phyloP scores from a whole-genome alignment of 92 coral and sea anemone genomes.

The Porites evermanni region DNA sequence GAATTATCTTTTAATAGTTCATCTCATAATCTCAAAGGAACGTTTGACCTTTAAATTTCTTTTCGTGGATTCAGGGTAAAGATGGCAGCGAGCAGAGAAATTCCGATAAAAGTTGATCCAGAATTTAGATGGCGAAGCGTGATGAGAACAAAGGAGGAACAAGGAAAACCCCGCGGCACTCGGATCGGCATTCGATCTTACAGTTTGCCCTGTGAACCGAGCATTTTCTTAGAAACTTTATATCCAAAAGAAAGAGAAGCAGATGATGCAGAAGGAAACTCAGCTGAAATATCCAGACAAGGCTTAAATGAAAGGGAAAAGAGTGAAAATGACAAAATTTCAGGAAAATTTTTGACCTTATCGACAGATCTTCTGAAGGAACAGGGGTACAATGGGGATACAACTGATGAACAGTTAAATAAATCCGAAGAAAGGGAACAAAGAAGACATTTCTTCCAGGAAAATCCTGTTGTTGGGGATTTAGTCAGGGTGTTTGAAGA shows the following conservation, averaged over 20 bases:
- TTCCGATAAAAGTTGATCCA: conserved; percentile 66
- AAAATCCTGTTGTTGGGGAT: conserved; percentile 32
- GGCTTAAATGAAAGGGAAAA: not conserved
- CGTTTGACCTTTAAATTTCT: not conserved
- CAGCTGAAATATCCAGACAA: conserved; percentile 3
- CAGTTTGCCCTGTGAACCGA: conserved; percentile 26
- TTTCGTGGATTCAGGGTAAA: not conserved
- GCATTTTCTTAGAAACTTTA: not conserved
- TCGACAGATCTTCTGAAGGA: not conserved
- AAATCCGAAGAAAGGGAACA: conserved; percentile 15
- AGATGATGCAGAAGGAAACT: not conserved
- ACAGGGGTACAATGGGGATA: not conserved
- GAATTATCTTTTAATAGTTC: no score
- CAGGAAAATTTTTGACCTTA: conserved; percentile 7
- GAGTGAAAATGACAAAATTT: not conserved
- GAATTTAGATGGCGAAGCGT: conserved; percentile 24
- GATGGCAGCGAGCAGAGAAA: conserved; percentile 49
- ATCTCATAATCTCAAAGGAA: not conserved
- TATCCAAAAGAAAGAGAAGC: not conserved
- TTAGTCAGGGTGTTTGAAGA: conserved; percentile 30
- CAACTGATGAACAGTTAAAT: not conserved
- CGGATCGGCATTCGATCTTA: not conserved
- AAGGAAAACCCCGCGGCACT: conserved; percentile 36
- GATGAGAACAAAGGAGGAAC: not conserved
- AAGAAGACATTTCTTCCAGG: conserved; percentile 24